Evolutionary conservation across 2,888 invertebrate genomes (phyloP).

Genomic region (Rhimphoctona megacephalus): DNA sequence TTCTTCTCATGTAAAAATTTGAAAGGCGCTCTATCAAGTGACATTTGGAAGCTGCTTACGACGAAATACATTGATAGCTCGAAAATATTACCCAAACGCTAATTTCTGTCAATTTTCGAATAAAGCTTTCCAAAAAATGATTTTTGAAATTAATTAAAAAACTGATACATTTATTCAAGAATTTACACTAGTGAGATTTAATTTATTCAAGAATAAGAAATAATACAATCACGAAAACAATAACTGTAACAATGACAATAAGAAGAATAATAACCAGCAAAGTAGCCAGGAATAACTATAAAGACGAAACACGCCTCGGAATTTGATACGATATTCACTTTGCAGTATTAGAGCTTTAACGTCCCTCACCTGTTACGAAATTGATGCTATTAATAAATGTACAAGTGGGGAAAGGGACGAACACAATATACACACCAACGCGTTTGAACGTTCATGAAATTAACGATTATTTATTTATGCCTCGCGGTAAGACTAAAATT

Average conservation of each 20-base stretch:
- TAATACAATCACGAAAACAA: neutral
- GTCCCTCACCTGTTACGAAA: constrained; percentile 45
- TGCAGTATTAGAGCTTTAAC: constrained; percentile 26
- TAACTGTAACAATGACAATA: constrained; percentile 8
- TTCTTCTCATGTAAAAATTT: too few species aligned
- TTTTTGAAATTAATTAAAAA: neutral
- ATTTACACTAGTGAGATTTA: neutral
- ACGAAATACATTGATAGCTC: too few species aligned
- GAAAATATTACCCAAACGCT: too few species aligned
- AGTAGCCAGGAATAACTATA: constrained; percentile 26
- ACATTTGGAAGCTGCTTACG: too few species aligned
- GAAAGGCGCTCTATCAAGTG: too few species aligned
- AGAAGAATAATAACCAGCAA: constrained; percentile 15
- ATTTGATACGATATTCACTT: constrained; percentile 26
- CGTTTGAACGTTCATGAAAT: constrained; percentile 8
- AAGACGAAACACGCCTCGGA: constrained; percentile 21
- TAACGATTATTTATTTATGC: neutral
- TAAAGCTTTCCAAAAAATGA: neutral
- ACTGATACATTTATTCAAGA: neutral
- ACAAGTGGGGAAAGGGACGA: neutral
- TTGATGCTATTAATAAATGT: constrained; percentile 41
- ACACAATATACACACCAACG: constrained; percentile 10
- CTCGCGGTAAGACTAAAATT: constrained; percentile 1
- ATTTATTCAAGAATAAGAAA: neutral
- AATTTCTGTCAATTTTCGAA: neutral